Base-by-base conservation (phyloP, 1,140 invertebrate species). In the Zaprionus capensis region DNA sequence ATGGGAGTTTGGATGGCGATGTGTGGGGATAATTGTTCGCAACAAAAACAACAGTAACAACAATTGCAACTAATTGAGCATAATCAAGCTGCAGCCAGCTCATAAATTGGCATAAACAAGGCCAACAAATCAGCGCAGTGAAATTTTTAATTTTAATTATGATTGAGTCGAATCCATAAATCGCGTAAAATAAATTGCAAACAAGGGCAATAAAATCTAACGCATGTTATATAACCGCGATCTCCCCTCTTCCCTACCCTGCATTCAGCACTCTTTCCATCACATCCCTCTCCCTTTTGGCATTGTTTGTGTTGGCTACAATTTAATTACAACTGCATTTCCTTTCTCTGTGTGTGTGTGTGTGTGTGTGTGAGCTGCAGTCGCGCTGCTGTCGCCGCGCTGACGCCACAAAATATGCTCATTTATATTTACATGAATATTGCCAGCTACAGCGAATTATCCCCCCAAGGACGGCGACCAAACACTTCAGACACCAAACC, bases 351-450 rank as follows among this genome's bases (percentile, higher is more conserved):
- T 51, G 15, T 56, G 63, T 31, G 34, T 38, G 9, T 46, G 11
- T 11, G 14, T 36, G 7, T 12, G 38, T 36, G 64, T 59, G 80
- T 55, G 70, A 73, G 62, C 67, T 80, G 85, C 85, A 85, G 58
- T 59, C 85, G 7, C n/a, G 41, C 6, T n/a, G 41, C 41, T 44
- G 41, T 17, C 41, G 85, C 71, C 85, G 44, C 67, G 57, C 69
- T 84, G 85, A 80, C 85, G 81, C 81, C 85, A 73, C 85, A 88
- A 88, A 88, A 90, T 88, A 88, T 88, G 85, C 85, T 88, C 90
- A 88, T 88, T 88, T 88, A 88, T 90, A 88, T 88, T 88, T 88
- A 88, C 88, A 77, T 80, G 87, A 79, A 87, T 78, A 76, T 80
- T 71, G 74, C 62, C 17, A 64, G 61, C 51, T 22, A 17, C 24